Conservation (phyloP, 1,140 invertebrate species). For the Leptinotarsa undecemlineata region DNA sequence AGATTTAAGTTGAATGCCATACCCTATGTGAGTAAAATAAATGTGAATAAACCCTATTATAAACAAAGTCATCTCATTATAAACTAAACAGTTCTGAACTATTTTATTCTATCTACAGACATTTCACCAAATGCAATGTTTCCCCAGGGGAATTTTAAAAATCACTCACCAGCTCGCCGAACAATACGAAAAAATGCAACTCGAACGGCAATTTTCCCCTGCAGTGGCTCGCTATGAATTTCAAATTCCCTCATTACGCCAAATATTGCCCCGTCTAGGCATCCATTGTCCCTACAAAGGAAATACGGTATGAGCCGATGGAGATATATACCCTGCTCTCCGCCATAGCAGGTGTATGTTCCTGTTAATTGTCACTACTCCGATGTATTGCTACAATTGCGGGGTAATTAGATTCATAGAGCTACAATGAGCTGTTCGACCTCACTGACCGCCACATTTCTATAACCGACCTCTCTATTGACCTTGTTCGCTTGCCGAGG, state of each 20-base stretch:
- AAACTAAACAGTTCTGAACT: no score
- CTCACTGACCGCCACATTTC: slow-evolving; percentile 8
- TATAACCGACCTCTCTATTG: not conserved
- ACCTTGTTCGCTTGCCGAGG: not conserved
- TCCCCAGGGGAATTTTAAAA: no score
- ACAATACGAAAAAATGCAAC: no score
- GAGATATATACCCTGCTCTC: slow-evolving; percentile 9
- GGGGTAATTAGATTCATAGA: slow-evolving; percentile 34
- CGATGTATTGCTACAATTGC: slow-evolving; percentile 34
- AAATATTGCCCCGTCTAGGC: slow-evolving; percentile 6
- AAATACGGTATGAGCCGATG: slow-evolving; percentile 18
- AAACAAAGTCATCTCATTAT: no score
- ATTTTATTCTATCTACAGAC: no score
- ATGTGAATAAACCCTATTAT: no score
- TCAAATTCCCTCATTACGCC: not conserved
- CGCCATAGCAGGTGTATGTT: slow-evolving; percentile 34
- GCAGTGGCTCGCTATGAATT: not conserved
- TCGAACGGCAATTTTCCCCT: no score
- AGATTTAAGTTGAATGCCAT: no score
- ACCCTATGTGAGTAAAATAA: no score
- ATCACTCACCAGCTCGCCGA: no score
- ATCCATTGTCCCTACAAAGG: slow-evolving; percentile 13
- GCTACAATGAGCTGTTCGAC: slow-evolving; percentile 10
- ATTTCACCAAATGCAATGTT: no score
- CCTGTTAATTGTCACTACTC: slow-evolving; percentile 35